Evolutionary conservation across 2,888 invertebrate genomes (phyloP).

Genomic region (Sinopyrophorus schimmeli): DNA sequence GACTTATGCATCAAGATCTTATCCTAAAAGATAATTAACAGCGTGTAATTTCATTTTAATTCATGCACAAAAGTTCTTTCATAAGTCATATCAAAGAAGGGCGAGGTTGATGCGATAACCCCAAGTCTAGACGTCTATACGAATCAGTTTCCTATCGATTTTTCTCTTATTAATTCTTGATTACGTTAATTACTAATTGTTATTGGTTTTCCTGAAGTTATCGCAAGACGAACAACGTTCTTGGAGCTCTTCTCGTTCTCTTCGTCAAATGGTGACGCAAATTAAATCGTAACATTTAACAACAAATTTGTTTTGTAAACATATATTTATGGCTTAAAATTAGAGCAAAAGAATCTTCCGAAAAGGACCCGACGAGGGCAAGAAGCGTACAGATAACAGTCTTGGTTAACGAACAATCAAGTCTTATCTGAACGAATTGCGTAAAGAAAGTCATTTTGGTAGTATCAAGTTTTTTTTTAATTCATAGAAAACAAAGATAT

Average conservation of each 20-base stretch:
- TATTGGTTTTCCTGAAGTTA: constrained; percentile 1
- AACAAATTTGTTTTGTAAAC: neutral
- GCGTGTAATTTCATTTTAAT: constrained; percentile 17
- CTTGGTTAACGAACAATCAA: too few relatives aligned
- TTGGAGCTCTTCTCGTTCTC: neutral
- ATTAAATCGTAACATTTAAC: neutral
- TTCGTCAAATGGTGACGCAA: neutral
- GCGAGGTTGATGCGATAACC: constrained; percentile 21
- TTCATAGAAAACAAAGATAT: too few relatives aligned
- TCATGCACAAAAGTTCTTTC: constrained; percentile 8
- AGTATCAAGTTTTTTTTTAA: too few relatives aligned
- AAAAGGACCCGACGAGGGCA: neutral
- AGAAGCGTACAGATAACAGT: neutral
- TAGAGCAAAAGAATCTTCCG: neutral
- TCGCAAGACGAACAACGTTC: too few relatives aligned
- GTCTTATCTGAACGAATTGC: too few relatives aligned
- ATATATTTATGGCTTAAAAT: neutral
- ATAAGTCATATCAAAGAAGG: constrained; percentile 8
- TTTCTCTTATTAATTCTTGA: neutral
- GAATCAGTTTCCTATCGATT: neutral
- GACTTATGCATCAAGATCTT: neutral
- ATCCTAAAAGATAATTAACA: neutral
- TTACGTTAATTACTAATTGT: neutral
- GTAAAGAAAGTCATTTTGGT: too few relatives aligned
- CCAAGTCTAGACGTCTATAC: constrained; percentile 18